Percentiles rank a stretch among this genome's conserved stretches.
These are phyloP conservation scores for Pocillopora grandis DNA, from an alignment of 92 coral and sea anemone genomes.

Conservation along the genomic window DNA sequence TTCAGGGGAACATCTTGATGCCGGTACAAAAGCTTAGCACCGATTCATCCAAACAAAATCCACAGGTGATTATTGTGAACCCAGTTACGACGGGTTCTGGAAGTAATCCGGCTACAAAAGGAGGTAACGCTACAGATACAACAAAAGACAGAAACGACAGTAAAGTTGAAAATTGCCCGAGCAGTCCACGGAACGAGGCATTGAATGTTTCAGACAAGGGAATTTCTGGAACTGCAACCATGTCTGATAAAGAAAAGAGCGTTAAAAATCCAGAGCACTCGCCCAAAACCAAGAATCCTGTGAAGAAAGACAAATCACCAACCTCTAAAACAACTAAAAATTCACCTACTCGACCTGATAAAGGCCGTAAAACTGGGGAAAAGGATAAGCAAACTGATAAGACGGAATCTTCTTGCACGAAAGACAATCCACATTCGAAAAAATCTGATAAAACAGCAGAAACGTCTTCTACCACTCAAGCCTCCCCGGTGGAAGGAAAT, in stretches of 20 bases:
- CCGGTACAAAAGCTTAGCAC: constrained; percentile 72
- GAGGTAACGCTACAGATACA: background rate
- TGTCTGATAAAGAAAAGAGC: background rate
- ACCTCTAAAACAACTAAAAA: background rate
- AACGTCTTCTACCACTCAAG: background rate
- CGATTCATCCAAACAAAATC: constrained; percentile 13
- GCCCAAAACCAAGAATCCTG: constrained; percentile 16
- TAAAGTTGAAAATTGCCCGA: background rate
- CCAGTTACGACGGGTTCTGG: constrained; percentile 30
- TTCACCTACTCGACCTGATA: constrained; percentile 21
- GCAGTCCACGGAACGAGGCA: background rate
- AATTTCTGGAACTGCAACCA: background rate
- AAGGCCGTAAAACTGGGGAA: background rate
- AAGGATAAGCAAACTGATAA: constrained; percentile 2
- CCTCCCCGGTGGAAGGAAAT: background rate
- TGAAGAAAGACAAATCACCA: constrained; percentile 8
- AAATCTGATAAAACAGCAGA: constrained; percentile 15
- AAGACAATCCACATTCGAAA: constrained; percentile 10
- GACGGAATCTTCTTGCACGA: background rate
- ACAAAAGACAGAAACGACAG: background rate
- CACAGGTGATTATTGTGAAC: constrained; percentile 57
- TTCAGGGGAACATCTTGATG: constrained; percentile 83
- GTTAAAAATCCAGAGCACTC: constrained; percentile 11
- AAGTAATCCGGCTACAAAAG: background rate
- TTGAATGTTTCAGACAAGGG: constrained; percentile 10